Conservation (phyloP, 2,113 vertebrate species). For the Dascyllus trimaculatus region DNA sequence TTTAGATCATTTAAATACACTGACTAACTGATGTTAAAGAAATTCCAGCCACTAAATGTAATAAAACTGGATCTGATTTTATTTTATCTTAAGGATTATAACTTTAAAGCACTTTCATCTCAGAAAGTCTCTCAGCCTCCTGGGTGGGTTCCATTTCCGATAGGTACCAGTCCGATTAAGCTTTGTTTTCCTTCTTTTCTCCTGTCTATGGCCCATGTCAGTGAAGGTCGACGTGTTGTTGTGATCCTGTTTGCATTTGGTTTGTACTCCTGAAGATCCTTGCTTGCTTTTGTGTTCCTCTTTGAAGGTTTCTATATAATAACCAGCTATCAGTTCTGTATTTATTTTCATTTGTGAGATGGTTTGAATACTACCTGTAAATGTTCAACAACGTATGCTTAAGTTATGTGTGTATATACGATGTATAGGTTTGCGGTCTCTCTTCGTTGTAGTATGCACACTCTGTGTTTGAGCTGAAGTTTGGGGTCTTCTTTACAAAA, state of each 20-base stretch:
- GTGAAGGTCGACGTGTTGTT: conserved; percentile 66
- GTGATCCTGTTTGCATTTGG: conserved; percentile 75
- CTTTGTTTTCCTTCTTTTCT: conserved; percentile 55
- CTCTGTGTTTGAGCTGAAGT: conserved; percentile 71
- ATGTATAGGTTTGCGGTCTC: conserved; percentile 78
- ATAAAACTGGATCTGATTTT: not conserved
- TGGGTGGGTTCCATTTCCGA: conserved; percentile 47
- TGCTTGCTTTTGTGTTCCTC: conserved; percentile 80
- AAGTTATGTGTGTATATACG: conserved; percentile 88
- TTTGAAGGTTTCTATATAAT: conserved; percentile 60
- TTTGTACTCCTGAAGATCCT: conserved; percentile 63
- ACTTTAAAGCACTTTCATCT: conserved; percentile 28
- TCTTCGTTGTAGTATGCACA: conserved; percentile 78
- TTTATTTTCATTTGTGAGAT: conserved; percentile 85
- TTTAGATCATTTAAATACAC: not conserved
- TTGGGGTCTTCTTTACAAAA: conserved; percentile 72
- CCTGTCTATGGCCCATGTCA: conserved; percentile 55
- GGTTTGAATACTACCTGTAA: conserved; percentile 80
- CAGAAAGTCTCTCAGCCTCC: conserved; percentile 18
- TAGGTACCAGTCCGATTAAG: conserved; percentile 79
- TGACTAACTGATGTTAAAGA: no score
- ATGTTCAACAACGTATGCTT: conserved; percentile 76
- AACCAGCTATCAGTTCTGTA: conserved; percentile 77
- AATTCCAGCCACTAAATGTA: no score
- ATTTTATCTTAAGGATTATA: conserved; percentile 42